Evolutionary conservation across 1,140 invertebrate genomes (phyloP).

Genomic region (Cydia strobilella): DNA sequence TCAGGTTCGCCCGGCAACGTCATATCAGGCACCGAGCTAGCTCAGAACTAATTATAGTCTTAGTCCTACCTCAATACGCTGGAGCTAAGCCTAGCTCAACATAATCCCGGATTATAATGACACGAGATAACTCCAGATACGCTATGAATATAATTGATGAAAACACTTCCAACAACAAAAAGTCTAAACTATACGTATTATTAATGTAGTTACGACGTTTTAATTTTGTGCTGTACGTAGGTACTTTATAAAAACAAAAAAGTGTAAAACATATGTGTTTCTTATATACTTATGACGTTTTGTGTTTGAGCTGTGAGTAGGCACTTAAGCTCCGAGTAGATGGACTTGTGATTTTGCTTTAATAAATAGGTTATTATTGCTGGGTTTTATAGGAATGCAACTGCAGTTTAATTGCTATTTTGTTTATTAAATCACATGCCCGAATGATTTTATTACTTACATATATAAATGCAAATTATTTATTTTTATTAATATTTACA

Average conservation of each 20-base stretch:
- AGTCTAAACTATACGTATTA: not conserved
- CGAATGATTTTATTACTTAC: not conserved
- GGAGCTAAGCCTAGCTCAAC: conserved; percentile 37
- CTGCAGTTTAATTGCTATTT: not conserved
- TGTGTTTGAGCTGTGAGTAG: not conserved
- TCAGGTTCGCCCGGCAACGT: too few relatives aligned
- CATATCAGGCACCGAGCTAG: not conserved
- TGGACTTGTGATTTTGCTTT: conserved; percentile 1
- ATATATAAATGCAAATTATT: not conserved
- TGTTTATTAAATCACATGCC: not conserved
- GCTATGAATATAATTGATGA: conserved; percentile 55
- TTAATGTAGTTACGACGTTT: not conserved
- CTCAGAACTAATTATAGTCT: conserved; percentile 24
- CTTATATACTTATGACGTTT: not conserved
- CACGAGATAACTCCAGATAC: conserved; percentile 55
- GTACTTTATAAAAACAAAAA: not conserved
- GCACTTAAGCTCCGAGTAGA: not conserved
- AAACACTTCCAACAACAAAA: not conserved
- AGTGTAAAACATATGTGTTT: not conserved
- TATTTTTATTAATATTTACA: too few relatives aligned
- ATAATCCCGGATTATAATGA: conserved; percentile 66
- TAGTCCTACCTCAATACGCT: conserved; percentile 21
- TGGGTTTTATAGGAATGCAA: not conserved
- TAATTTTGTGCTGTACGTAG: not conserved
- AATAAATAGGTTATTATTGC: not conserved